Conservation (phyloP, 2,113 vertebrate species). For the Corythornis vintsioides region DNA sequence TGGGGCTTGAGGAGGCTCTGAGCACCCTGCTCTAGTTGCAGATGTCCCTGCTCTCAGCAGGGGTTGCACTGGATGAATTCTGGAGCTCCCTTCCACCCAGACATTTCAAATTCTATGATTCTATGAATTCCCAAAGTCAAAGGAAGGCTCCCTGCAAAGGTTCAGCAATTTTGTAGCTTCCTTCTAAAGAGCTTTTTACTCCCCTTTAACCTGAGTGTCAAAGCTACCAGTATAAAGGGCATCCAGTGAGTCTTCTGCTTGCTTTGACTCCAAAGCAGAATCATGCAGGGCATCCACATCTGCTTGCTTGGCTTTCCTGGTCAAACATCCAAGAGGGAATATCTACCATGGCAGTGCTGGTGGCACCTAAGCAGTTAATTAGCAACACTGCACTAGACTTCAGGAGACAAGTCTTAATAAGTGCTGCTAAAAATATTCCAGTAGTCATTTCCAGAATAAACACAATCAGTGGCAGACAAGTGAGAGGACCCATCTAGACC, state of each 20-base stretch:
- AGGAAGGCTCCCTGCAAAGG: not conserved
- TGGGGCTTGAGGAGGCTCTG: too few relatives aligned
- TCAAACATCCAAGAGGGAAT: not conserved
- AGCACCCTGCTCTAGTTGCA: too few relatives aligned
- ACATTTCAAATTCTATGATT: too few relatives aligned
- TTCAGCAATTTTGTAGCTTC: not conserved
- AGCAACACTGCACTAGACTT: conserved; percentile 56
- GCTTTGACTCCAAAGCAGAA: conserved; percentile 6
- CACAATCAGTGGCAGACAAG: conserved; percentile 56
- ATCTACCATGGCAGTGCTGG: not conserved
- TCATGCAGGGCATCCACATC: not conserved
- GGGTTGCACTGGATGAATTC: too few relatives aligned
- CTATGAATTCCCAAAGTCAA: not conserved
- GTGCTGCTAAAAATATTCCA: conserved; percentile 66
- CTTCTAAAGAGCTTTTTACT: not conserved
- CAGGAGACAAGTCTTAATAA: conserved; percentile 65
- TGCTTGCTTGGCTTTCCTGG: conserved; percentile 15
- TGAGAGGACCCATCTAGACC: not conserved
- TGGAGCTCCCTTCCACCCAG: too few relatives aligned
- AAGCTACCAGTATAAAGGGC: not conserved
- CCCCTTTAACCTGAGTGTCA: not conserved
- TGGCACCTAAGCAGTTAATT: conserved; percentile 69
- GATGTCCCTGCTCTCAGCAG: too few relatives aligned
- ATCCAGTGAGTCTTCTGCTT: not conserved
- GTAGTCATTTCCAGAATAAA: conserved; percentile 66